These are phyloP conservation scores for Ommatoiulus sabulosus DNA, from an alignment of 2,888 invertebrate genomes.

Conservation along the genomic window DNA sequence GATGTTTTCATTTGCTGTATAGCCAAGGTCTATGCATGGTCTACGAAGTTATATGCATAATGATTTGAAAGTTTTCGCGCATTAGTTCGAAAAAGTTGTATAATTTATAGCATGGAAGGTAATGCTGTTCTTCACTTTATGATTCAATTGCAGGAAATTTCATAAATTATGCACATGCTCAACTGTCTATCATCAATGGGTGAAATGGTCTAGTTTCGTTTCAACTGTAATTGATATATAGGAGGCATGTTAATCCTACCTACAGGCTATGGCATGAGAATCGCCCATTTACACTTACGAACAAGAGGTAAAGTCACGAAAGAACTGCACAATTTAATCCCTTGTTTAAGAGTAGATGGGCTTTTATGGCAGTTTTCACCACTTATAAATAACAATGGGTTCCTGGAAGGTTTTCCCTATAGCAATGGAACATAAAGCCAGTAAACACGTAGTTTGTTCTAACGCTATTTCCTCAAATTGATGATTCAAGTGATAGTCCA, in stretches of 20 bases:
- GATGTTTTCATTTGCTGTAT: no score
- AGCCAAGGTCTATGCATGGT: background rate
- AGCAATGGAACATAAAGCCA: background rate
- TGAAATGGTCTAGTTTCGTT: background rate
- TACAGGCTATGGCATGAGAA: background rate
- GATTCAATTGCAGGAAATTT: background rate
- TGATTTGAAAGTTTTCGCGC: background rate
- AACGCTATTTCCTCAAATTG: background rate
- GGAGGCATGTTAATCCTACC: background rate
- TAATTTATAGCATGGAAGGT: background rate
- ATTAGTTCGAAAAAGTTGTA: background rate
- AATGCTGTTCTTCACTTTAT: background rate
- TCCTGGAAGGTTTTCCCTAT: background rate
- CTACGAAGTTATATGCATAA: background rate
- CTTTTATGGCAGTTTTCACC: background rate
- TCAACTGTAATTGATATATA: background rate
- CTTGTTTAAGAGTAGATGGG: background rate
- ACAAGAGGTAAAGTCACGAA: background rate
- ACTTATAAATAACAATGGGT: background rate
- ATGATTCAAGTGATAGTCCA: background rate
- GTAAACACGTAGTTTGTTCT: background rate
- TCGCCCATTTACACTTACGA: background rate
- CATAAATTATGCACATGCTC: background rate
- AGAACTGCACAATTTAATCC: background rate
- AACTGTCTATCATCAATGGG: background rate